Evolutionary conservation across 2,888 invertebrate genomes (phyloP), one percentile per base, ranked within the genome.

Genomic region (Acrobeloides nanus): DNA sequence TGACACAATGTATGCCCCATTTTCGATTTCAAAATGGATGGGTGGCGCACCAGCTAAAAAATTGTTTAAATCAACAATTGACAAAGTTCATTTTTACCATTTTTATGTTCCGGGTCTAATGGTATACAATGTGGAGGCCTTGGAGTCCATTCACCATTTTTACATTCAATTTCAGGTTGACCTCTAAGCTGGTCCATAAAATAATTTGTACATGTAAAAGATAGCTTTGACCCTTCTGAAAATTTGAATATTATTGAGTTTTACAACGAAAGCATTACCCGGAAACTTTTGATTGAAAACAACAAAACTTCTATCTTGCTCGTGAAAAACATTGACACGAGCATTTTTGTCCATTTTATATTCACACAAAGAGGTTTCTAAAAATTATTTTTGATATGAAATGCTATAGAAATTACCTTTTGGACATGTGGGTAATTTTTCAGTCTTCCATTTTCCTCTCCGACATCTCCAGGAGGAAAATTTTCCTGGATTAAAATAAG

Each of bases 201-300:
- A 27, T 64, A 52, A 33, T 65, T 57, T 0, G 54, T 37, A 42
- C 70, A 70, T 3, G 66, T 61, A 41, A 67, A 70, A 7, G 52
- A 43, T 18, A 70, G 48, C 15, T 50, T 52, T 1, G 64, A 45
- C 1, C 62, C 65, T 15, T 57, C 61, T 57, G 31, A 31, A 45
- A 42, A 24, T 17, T 21, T 7, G 21, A 15, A 27, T 41, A 12
- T 33, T 10, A 46, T 8, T 20, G 5, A 15, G 7, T n/a, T 17
- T 48, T 10, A 25, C 12, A 33, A 41, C 17, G 24, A 31, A 8
- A 24, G 7, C 21, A 37, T 29, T 37, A 60, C 64, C 55, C 24
- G 54, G 50, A 38, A 70, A 70, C 34, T 61, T 50, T 44, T 70
- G 64, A 38, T 70, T 70, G 53, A 70, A 70, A 4, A 66, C 34